Evolutionary conservation across 2,113 vertebrate genomes (phyloP), one percentile per base, ranked within the genome.

Genomic region (Cavia aperea): DNA sequence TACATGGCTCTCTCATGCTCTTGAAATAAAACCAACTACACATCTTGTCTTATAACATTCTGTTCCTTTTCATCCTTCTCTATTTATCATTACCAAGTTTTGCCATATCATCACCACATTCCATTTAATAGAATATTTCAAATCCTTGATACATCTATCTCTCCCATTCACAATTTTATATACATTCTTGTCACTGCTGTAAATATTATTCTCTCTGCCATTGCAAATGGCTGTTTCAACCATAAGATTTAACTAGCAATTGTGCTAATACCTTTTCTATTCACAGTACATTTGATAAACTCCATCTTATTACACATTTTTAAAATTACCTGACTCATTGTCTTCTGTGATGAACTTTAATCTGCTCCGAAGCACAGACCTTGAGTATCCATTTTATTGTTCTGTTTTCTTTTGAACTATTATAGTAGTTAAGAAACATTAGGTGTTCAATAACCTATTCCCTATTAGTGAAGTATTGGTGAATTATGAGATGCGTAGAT

Each of bases 311-410:
- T 79, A 46, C 29, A 16, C 39, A 49, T 39, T 92, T 89, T 84
- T 33, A 14, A 83, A 87, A 73, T 81, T 84, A 95, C 13, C 75
- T 85, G 15, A n/a, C 24, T 73, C 46, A n/a, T 73, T 92, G 11
- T 81, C 65, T 87, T 85, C 43, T 46, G 16, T 92, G 49, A 79
- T 79, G 85, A 82, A 90, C 33, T 82, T 66, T 83, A 93, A 78
- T 11, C 13, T 87, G 13, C 7, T 1, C 60, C 43, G 84, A 11
- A 83, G 5, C 14, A 62, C 12, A 79, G 49, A 14, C 1, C 23
- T 81, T 88, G 18, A 63, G 19, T 81, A 36, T 81, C 43, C 15
- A 36, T 73, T 79, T 92, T 79, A 21, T 36, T 63, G 5, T 36
- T 84, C 70, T 77, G 51, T 70, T 75, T 88, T 9, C 26, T 51